Percentiles rank a stretch among this genome's conserved stretches.
These are phyloP conservation scores for Momotus momota DNA, from an alignment of 2,797 vertebrate genomes.

Conservation along the genomic window DNA sequence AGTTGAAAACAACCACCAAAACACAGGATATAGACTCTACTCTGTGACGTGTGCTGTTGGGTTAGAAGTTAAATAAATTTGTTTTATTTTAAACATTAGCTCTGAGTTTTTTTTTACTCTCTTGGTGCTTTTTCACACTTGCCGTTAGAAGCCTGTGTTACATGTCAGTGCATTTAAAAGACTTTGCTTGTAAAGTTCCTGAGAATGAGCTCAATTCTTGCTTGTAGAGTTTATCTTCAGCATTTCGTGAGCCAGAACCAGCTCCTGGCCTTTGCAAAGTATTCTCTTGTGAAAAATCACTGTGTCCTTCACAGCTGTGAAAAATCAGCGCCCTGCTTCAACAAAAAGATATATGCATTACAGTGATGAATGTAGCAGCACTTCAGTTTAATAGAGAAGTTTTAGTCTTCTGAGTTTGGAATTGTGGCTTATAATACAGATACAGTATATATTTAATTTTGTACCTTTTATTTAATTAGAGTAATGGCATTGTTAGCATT, in stretches of 20 bases:
- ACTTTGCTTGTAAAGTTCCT: conserved; percentile 7
- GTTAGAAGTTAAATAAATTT: not conserved
- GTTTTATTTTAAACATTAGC: conserved; percentile 4
- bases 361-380: not conserved
- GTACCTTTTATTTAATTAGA: not conserved
- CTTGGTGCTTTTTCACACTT: not conserved
- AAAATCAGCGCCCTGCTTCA: not conserved
- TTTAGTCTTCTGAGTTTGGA: not conserved
- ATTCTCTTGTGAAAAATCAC: not conserved
- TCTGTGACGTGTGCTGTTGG: not conserved
- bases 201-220: not conserved
- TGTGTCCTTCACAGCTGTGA: not conserved
- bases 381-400: not conserved
- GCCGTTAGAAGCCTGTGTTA: not conserved
- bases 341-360: not conserved
- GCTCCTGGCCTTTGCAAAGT: not conserved
- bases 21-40: not conserved
- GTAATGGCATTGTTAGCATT: not conserved
- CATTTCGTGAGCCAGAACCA: not conserved
- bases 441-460: not conserved
- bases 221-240: conserved; percentile 31
- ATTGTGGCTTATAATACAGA: not conserved
- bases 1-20: not conserved
- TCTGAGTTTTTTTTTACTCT: not conserved
- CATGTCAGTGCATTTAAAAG: not conserved